Percentiles rank a stretch among this genome's conserved stretches.
These are phyloP conservation scores for Sander vitreus DNA, from an alignment of 2,113 vertebrate species.

Conservation along the genomic window DNA sequence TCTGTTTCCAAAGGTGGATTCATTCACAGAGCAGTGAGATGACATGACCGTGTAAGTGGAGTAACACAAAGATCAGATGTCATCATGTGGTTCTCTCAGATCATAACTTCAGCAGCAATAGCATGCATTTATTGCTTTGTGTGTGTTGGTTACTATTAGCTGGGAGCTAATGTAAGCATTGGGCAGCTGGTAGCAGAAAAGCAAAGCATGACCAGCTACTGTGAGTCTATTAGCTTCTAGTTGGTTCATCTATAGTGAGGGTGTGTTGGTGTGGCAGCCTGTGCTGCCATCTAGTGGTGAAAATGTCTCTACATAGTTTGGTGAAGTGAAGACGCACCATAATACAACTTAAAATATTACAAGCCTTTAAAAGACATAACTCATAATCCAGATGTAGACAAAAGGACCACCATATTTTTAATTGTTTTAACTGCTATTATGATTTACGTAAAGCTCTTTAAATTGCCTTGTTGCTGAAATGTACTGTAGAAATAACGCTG, in stretches of 20 bases:
- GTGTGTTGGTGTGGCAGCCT: conserved; percentile 9
- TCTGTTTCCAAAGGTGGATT: neutral
- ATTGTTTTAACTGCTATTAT: too few relatives aligned
- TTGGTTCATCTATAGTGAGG: neutral
- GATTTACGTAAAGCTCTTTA: too few relatives aligned
- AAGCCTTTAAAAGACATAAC: too few relatives aligned
- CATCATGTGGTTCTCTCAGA: neutral
- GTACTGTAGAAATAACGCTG: too few relatives aligned
- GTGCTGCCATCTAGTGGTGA: conserved; percentile 49
- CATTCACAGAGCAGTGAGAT: neutral
- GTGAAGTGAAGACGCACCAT: too few relatives aligned
- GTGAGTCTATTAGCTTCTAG: neutral
- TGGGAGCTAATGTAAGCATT: neutral
- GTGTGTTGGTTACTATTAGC: neutral
- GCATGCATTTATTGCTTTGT: neutral
- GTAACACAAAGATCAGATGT: neutral
- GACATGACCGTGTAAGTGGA: neutral
- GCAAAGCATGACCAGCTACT: neutral
- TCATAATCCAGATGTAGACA: too few relatives aligned
- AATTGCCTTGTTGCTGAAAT: too few relatives aligned
- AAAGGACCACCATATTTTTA: too few relatives aligned
- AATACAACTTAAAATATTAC: too few relatives aligned
- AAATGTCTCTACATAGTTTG: neutral
- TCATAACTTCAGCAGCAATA: neutral
- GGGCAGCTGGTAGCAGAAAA: neutral